Evolutionary conservation across 2,888 invertebrate species (phyloP), one percentile per base, ranked within the genome.

Genomic region (Platycheirus albimanus): DNA sequence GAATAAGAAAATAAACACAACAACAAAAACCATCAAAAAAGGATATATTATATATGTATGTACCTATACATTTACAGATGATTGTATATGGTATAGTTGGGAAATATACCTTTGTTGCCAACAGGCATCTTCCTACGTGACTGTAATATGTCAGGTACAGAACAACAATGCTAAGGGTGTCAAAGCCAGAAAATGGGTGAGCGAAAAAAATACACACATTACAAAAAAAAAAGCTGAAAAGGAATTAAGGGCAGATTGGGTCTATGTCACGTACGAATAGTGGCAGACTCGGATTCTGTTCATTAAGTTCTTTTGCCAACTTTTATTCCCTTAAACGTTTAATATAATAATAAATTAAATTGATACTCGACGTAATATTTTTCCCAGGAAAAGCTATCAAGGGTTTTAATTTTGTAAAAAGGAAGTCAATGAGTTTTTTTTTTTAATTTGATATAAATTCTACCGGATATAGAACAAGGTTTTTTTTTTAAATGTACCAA

Each of bases 141-240:
- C 47, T 70, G 63, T 64, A 77, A 70, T 77, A 70, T 56, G 70
- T 64, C 77, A 77, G 61, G 67, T 67, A 36, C 43, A 36, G 13
- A 33, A 70, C 70, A 70, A 70, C n/a, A 30, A 13, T 20, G 38
- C 54, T 11, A 20, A 56, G 20, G 19, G 45, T 61, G 61, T 61
- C 43, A 61, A 61, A 30, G 61, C 30, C 43, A 43, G 43, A 61
- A 61, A 61, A 61, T 43, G 11, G 3, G 15, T 5, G 4, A 38
- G 5, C 47, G 6, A 45, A 43, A 10, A 17, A 52, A 19, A n/a
- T n/a, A n/a, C 5, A 52, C 1, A 11, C 3, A 36, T 3, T 11
- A 36, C 6, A n/a, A 36, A 28, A 43, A 58, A 1, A 58, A n/a
- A n/a, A n/a, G n/a, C n/a, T n/a, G n/a, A n/a, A n/a, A n/a, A n/a